Conservation (phyloP, 2,113 vertebrate genomes). For the Hypanus sabinus region DNA sequence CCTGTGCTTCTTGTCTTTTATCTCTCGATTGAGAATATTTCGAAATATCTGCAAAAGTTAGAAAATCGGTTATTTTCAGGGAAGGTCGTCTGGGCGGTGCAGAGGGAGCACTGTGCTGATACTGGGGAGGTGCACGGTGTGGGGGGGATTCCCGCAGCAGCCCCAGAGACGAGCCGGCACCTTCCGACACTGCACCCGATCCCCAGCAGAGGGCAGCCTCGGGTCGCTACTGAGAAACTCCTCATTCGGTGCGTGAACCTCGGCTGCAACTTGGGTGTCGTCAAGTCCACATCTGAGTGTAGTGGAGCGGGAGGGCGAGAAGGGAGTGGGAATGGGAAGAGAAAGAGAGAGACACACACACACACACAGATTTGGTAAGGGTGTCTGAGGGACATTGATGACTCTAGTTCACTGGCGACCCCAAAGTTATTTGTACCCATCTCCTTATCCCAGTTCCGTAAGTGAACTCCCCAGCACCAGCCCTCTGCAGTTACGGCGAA, state of each 20-base stretch:
- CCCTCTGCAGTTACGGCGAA: neutral
- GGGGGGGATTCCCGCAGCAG: neutral
- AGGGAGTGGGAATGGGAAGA: too few relatives aligned
- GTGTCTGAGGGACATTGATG: too few relatives aligned
- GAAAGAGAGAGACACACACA: too few relatives aligned
- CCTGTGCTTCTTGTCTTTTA: neutral
- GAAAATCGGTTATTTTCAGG: neutral
- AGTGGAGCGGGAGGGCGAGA: too few relatives aligned
- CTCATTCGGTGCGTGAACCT: too few relatives aligned
- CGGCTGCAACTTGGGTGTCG: too few relatives aligned
- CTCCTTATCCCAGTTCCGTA: too few relatives aligned
- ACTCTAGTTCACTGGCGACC: too few relatives aligned
- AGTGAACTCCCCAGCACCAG: neutral
- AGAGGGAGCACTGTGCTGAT: neutral
- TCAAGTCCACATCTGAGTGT: too few relatives aligned
- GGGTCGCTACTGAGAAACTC: neutral
- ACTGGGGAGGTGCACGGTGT: neutral
- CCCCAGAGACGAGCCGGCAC: neutral
- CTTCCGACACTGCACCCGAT: too few relatives aligned
- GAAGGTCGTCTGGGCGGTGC: neutral
- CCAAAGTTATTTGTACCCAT: too few relatives aligned
- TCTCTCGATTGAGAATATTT: constrained; percentile 15
- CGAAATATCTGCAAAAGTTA: neutral
- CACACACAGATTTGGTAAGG: neutral
- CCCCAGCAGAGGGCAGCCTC: neutral